Conservation (phyloP, 2,113 vertebrate species). For the Atractosteus spatula region DNA sequence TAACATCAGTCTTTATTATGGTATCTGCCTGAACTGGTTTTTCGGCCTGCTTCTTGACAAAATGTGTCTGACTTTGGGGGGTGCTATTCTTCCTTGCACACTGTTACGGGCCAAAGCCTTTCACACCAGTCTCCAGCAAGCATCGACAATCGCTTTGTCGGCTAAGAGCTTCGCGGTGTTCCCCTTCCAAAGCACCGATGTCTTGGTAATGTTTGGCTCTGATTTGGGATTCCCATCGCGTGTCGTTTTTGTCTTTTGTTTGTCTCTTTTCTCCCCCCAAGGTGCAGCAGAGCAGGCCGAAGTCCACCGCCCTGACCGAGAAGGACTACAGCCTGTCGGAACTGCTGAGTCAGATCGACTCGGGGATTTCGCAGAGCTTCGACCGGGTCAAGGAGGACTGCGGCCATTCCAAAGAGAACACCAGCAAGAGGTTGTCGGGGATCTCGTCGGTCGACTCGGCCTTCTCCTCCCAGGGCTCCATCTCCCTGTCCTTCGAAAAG, state of each 20-base stretch:
- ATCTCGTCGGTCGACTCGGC: conserved; percentile 95
- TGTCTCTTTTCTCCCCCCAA: conserved; percentile 14
- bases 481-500: conserved; percentile 89
- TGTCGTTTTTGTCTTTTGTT: not conserved
- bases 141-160: too few species aligned
- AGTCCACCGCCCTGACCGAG: conserved; percentile 75
- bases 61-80: not conserved
- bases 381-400: conserved; percentile 81
- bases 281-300: conserved; percentile 56
- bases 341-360: conserved; percentile 89
- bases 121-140: too few species aligned
- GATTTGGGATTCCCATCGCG: too few species aligned
- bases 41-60: not conserved
- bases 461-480: conserved; percentile 93
- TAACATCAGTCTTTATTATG: too few species aligned
- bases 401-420: conserved; percentile 76
- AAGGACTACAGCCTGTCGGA: conserved; percentile 90
- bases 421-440: conserved; percentile 85
- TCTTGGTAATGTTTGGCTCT: not conserved
- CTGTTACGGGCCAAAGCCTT: too few species aligned
- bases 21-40: too few species aligned
- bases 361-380: conserved; percentile 82
- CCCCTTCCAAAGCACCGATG: not conserved
- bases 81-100: too few species aligned
- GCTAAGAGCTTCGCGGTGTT: too few species aligned